Percentiles rank a stretch among this genome's conserved stretches.
phyloP scores from a whole-genome alignment of 2,113 vertebrate genomes.

The Mormoops blainvillei region DNA sequence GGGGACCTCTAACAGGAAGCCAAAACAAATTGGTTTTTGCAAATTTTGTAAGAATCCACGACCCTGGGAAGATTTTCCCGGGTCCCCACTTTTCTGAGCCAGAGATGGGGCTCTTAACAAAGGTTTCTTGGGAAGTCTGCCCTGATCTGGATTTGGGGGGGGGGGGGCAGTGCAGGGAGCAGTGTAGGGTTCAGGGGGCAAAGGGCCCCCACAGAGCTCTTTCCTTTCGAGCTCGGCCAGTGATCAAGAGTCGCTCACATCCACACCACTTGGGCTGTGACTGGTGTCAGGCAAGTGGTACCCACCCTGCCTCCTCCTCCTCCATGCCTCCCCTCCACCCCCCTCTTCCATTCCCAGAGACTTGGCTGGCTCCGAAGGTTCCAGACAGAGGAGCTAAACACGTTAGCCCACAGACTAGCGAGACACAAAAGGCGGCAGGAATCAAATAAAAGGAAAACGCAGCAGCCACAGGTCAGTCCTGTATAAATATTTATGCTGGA shows the following conservation, averaged over 20 bases:
- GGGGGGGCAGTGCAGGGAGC: too few relatives aligned
- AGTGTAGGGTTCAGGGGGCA: not conserved
- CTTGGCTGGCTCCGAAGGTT: constrained; percentile 74
- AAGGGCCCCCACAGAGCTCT: not conserved
- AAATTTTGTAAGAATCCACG: not conserved
- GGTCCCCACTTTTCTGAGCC: not conserved
- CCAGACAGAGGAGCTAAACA: constrained; percentile 81
- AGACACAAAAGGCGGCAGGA: constrained; percentile 85
- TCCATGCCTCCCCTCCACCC: not conserved
- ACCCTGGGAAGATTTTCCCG: not conserved
- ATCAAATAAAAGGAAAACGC: constrained; percentile 86
- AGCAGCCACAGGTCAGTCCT: constrained; percentile 83
- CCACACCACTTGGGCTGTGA: not conserved
- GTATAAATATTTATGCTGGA: constrained; percentile 88
- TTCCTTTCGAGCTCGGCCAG: not conserved
- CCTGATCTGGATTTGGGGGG: not conserved
- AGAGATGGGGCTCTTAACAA: not conserved
- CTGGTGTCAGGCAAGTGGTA: not conserved
- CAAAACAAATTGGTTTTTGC: not conserved
- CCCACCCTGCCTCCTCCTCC: not conserved
- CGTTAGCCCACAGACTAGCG: constrained; percentile 80
- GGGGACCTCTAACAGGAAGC: not conserved
- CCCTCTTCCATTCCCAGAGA: constrained; percentile 61
- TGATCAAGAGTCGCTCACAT: too few relatives aligned
- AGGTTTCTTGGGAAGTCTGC: not conserved